phyloP scores from a whole-genome alignment of 2,113 vertebrate species.

The Lophochroa leadbeateri region DNA sequence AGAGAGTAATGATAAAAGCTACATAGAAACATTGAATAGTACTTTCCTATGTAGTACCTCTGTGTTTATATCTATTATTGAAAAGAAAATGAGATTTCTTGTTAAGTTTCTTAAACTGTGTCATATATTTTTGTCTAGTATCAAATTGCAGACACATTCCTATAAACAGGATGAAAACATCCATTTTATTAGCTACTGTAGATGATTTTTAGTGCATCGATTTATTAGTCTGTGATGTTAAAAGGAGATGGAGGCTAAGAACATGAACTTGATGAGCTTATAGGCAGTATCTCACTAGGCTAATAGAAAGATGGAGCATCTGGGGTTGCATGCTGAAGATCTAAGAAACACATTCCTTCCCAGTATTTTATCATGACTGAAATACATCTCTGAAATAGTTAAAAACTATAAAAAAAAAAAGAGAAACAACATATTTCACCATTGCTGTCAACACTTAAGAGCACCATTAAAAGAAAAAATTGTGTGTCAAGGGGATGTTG shows the following conservation, averaged over 20 bases:
- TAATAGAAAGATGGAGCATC: not conserved
- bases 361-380: not conserved
- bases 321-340: not conserved
- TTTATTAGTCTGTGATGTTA: not conserved
- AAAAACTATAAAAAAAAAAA: constrained; percentile 9
- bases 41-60: not conserved
- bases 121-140: not conserved
- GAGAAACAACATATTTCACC: constrained; percentile 63
- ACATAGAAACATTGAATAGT: not conserved
- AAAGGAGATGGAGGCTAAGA: not conserved
- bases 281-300: not conserved
- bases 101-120: not conserved
- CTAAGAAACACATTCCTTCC: not conserved
- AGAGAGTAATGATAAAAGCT: not conserved
- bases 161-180: not conserved
- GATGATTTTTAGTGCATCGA: not conserved
- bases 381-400: constrained; percentile 51
- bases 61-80: not conserved
- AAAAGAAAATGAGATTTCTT: not conserved
- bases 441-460: constrained; percentile 69
- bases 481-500: constrained; percentile 69
- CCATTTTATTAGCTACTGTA: not conserved
- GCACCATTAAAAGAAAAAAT: constrained; percentile 67
- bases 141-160: not conserved
- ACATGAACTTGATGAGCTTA: not conserved